These are phyloP conservation scores for Agapostemon virescens DNA, from an alignment of 2,888 invertebrate species.

Conservation along the genomic window DNA sequence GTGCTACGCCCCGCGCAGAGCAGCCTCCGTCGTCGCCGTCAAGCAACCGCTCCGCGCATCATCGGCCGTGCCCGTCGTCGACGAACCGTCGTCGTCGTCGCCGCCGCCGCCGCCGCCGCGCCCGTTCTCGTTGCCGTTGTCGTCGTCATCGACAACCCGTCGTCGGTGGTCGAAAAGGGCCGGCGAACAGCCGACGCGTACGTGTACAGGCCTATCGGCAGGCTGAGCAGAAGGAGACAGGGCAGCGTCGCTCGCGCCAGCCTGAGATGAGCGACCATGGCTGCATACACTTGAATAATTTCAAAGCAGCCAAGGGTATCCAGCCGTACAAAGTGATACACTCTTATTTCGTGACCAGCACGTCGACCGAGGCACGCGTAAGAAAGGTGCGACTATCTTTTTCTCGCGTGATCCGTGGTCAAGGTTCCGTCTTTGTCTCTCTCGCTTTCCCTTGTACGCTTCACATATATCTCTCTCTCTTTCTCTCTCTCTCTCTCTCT, in stretches of 20 bases:
- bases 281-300: constrained; percentile 90
- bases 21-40: constrained; percentile 53
- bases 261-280: constrained; percentile 85
- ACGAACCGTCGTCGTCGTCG: constrained; percentile 4
- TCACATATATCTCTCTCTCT: constrained; percentile 38
- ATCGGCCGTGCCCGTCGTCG: constrained; percentile 43
- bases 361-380: constrained; percentile 89
- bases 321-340: constrained; percentile 90
- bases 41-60: constrained; percentile 53
- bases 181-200: constrained; percentile 39
- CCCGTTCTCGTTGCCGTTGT: too few species aligned
- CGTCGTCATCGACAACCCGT: constrained; percentile 46
- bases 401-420: constrained; percentile 48
- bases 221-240: constrained; percentile 46
- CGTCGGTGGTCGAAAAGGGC: constrained; percentile 58
- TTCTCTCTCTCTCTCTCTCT: constrained; percentile 38
- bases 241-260: constrained; percentile 62
- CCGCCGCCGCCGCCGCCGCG: constrained; percentile 67
- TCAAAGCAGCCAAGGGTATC: constrained; percentile 89
- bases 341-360: constrained; percentile 92
- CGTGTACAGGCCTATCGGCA: constrained; percentile 26
- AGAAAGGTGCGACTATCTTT: constrained; percentile 86
- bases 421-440: constrained; percentile 47
- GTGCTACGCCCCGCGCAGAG: constrained; percentile 73
- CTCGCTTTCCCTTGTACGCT: constrained; percentile 25